Percentiles rank a stretch among this genome's conserved stretches.
These are phyloP conservation scores for Neopelma chrysocephalum DNA, from an alignment of 2,797 vertebrate species.

Conservation along the genomic window DNA sequence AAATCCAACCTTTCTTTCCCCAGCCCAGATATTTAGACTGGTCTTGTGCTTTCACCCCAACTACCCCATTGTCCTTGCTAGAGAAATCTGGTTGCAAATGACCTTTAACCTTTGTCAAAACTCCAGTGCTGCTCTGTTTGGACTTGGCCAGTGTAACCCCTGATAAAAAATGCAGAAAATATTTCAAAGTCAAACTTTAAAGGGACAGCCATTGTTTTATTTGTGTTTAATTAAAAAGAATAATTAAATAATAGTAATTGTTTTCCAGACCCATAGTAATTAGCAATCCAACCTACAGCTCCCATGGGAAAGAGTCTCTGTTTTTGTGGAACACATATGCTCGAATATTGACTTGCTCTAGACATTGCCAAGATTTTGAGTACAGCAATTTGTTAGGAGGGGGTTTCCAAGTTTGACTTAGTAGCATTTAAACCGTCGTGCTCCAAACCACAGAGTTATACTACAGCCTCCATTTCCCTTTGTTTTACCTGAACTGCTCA, in stretches of 20 bases:
- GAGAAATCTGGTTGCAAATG: neutral
- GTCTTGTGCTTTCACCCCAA: neutral
- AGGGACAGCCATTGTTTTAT: constrained; percentile 28
- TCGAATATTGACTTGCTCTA: neutral
- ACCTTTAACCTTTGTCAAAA: neutral
- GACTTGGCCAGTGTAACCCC: neutral
- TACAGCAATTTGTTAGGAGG: constrained; percentile 47
- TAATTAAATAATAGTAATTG: constrained; percentile 34
- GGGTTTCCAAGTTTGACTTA: constrained; percentile 20
- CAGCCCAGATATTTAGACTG: neutral
- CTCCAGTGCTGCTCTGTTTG: neutral
- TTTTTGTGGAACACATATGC: neutral
- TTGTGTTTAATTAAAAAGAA: constrained; percentile 61
- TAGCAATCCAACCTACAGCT: constrained; percentile 9
- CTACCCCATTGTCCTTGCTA: neutral
- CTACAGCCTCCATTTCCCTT: constrained; percentile 26
- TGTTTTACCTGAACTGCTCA: constrained; percentile 63
- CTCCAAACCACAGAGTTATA: constrained; percentile 51
- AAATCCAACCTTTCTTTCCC: neutral
- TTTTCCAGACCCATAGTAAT: constrained; percentile 41
- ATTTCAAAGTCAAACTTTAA: constrained; percentile 61
- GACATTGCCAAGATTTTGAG: constrained; percentile 23
- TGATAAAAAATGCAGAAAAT: constrained; percentile 26
- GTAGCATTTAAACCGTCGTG: constrained; percentile 31
- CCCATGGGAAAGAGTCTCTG: constrained; percentile 44